Evolutionary conservation across 2,888 invertebrate species (phyloP).

Genomic region (Pristionchus entomophagus): DNA sequence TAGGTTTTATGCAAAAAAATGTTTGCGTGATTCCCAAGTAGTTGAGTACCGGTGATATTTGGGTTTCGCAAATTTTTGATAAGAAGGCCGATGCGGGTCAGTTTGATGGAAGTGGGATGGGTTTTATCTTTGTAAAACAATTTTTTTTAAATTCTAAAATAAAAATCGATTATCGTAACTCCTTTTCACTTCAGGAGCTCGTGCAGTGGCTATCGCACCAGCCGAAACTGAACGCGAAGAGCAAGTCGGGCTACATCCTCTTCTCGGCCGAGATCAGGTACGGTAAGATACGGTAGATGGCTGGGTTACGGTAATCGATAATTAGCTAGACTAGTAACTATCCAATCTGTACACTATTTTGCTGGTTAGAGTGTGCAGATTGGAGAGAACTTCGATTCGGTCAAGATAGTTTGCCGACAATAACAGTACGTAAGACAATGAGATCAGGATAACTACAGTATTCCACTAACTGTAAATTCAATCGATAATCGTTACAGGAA

Average conservation of each 20-base stretch:
- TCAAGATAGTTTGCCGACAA: no score
- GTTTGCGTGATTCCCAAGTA: no score
- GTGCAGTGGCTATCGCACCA: slow-evolving; percentile 69
- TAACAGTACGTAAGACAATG: not conserved
- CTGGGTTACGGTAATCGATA: not conserved
- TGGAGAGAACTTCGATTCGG: not conserved
- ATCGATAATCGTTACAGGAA: slow-evolving; percentile 78
- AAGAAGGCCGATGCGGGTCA: not conserved
- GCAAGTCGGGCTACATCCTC: slow-evolving; percentile 92
- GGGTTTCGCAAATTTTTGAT: not conserved
- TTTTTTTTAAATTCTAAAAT: not conserved
- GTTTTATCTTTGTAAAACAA: not conserved
- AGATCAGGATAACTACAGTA: not conserved
- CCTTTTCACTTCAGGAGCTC: slow-evolving; percentile 45
- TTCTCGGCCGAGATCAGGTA: slow-evolving; percentile 94
- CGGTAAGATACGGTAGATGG: not conserved
- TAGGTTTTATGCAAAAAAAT: no score
- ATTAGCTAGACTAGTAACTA: no score
- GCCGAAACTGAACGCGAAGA: slow-evolving; percentile 73
- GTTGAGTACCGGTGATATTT: not conserved
- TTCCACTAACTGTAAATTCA: no score
- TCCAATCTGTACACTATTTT: no score
- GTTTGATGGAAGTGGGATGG: not conserved
- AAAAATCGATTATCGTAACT: not conserved
- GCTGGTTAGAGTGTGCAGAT: no score